Evolutionary conservation across 2,113 vertebrate species (phyloP).

Genomic region (Sprattus sprattus): DNA sequence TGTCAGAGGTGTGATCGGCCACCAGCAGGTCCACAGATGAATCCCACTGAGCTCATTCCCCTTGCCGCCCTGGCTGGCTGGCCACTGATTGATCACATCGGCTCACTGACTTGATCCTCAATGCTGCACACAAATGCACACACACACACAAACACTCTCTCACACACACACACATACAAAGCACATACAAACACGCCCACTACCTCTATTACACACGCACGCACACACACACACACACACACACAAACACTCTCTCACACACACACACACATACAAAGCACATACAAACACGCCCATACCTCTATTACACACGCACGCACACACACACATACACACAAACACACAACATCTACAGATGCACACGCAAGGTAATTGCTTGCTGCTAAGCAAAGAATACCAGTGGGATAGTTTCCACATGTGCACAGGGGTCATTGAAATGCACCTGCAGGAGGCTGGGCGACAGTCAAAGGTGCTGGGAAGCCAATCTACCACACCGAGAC

Average conservation of each 20-base stretch:
- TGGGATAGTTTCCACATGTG: conserved; percentile 12
- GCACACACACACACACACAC: neutral
- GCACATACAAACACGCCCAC: neutral
- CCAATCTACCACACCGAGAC: neutral
- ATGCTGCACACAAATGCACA: neutral
- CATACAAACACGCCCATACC: too few species aligned
- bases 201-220: neutral
- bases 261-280: neutral
- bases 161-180: neutral
- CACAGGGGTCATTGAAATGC: conserved; percentile 13
- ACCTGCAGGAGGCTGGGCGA: neutral
- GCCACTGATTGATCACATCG: neutral
- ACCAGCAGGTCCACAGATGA: neutral
- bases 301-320: neutral
- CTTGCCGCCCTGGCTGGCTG: neutral
- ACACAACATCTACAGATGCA: neutral
- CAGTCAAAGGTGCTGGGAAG: conserved; percentile 3
- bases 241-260: neutral
- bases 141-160: neutral
- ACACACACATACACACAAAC: neutral
- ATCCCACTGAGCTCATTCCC: neutral
- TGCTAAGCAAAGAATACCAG: conserved; percentile 1
- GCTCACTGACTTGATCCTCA: conserved; percentile 1
- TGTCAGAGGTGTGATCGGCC: neutral
- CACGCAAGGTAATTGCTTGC: conserved; percentile 9